Evolutionary conservation across 2,113 vertebrate genomes (phyloP), one percentile per base, ranked within the genome.

Genomic region (Solea solea): DNA sequence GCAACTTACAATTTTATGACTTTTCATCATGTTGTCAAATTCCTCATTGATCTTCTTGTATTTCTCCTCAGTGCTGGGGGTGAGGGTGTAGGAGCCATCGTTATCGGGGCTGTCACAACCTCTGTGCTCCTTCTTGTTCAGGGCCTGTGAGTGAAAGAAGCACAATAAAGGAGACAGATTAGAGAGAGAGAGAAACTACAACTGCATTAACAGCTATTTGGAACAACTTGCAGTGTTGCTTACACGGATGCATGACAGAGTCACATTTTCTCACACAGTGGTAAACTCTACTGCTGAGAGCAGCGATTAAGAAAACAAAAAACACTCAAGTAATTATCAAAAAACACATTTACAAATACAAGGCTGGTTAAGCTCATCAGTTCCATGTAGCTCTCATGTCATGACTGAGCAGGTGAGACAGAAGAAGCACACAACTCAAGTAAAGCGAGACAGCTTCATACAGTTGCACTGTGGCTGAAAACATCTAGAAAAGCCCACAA

Each of bases 21-120:
- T 96, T 93, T 96, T 91, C 96, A 99, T 98, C 97, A 99, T 99
- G 94, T 96, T 96, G 96, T 99, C 97, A 92, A 99, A 99, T 85
- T 98, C 97, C 90, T 99, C 97, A 87, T 99, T 98, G 85, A 99
- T 98, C 95, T 98, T 98, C 94, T 98, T 98, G 94, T 99, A 98
- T 87, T 99, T 99, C 93, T 98, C 97, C 92, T 98, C 97, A 64
- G 96, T 97, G 87, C 95, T 96, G 81, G 97, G 96, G 70, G 96
- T 96, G 90, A 99, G 95, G 90, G 96, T 93, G 89, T 97, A 98
- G 76, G 97, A 95, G 90, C 94, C 89, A 12, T 98, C 96, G 64
- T 92, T 93, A 82, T 99, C 97, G 25, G 97, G 97, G 93, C 97
- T 98, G 92, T 99, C 96, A 65, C 97, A 96, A 88, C 96, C 95